These are phyloP conservation scores for Athrips mouffetella DNA, from an alignment of 2,888 invertebrate genomes.

Conservation along the genomic window DNA sequence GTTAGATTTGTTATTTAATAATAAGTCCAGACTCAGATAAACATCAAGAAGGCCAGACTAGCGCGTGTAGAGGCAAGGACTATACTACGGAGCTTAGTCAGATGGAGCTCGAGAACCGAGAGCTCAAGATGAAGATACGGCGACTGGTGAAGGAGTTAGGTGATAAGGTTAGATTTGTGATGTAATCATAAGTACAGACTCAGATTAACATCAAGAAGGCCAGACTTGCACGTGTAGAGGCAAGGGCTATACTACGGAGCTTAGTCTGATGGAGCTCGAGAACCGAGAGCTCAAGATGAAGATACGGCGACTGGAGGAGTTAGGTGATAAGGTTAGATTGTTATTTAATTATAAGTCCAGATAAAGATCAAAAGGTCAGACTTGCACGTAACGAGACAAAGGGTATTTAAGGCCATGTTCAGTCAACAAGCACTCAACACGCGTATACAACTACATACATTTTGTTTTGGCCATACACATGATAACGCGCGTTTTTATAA, in stretches of 20 bases:
- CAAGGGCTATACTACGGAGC: conserved; percentile 49
- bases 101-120: conserved; percentile 91
- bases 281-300: conserved; percentile 90
- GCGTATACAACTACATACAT: no score
- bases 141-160: conserved; percentile 85
- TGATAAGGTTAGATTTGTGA: conserved; percentile 77
- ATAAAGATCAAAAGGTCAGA: no score
- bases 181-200: no score
- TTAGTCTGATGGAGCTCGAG: conserved; percentile 85
- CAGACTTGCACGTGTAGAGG: conserved; percentile 45
- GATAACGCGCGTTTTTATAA: no score
- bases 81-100: conserved; percentile 58
- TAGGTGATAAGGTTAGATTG: conserved; percentile 80
- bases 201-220: conserved; percentile 47
- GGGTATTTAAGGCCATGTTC: no score
- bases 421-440: no score
- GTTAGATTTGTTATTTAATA: no score
- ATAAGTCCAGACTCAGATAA: no score
- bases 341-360: no score
- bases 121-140: conserved; percentile 88
- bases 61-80: conserved; percentile 49
- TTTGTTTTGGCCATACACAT: no score
- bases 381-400: no score
- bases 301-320: conserved; percentile 86
- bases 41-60: conserved; percentile 41